Conservation (phyloP, 30 jellyfish, hydroid and myxozoan genomes). For the Turritopsis rubra region DNA sequence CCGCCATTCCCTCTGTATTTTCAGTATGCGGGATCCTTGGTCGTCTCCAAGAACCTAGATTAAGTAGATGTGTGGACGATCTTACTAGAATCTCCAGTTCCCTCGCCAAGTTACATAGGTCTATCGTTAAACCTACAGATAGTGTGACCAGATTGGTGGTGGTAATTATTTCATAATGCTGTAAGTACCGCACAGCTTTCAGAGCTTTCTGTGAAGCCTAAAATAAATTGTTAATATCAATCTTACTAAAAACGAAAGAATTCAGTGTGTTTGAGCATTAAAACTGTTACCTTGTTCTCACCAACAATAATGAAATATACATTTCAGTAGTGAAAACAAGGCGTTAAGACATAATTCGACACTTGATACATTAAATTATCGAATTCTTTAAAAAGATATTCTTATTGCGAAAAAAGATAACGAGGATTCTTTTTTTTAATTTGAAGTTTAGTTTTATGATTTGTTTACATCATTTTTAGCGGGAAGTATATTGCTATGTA, state of each 20-base stretch:
- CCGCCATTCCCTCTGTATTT: constrained; percentile 26
- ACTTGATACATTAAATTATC: too few species aligned
- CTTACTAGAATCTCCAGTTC: constrained; percentile 37
- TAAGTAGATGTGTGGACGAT: constrained; percentile 27
- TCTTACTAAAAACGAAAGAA: too few species aligned
- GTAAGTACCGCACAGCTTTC: constrained; percentile 51
- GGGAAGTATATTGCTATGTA: too few species aligned
- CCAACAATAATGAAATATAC: too few species aligned
- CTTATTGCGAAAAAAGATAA: too few species aligned
- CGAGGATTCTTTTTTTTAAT: too few species aligned
- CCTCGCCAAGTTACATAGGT: constrained; percentile 11
- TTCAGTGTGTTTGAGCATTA: neutral
- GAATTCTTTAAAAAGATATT: too few species aligned
- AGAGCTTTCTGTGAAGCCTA: constrained; percentile 61
- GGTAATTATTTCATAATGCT: constrained; percentile 16
- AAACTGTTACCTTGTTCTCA: neutral
- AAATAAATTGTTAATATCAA: neutral
- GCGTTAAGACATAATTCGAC: too few species aligned
- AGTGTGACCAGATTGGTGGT: neutral
- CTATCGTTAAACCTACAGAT: constrained; percentile 7
- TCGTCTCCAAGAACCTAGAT: constrained; percentile 38
- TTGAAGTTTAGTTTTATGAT: too few species aligned
- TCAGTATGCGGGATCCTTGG: constrained; percentile 52
- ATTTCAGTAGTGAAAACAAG: too few species aligned
- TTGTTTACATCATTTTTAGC: too few species aligned